Conservation (phyloP, 2,888 invertebrate genomes). For the Hyposoter dolosus region DNA sequence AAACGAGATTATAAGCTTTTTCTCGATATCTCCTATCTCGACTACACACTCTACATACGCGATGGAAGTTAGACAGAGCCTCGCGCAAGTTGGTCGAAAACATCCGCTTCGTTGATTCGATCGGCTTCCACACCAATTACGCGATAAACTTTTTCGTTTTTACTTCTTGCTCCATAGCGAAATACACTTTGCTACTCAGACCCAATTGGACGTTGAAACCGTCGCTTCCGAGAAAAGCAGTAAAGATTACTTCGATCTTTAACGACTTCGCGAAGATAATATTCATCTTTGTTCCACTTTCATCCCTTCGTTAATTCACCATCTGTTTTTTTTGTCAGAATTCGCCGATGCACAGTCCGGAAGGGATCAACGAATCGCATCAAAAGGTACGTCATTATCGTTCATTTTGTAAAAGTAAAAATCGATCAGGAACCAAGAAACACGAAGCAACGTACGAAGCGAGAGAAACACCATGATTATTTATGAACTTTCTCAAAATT, state of each 20-base stretch:
- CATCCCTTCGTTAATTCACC: not conserved
- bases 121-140: slow-evolving; percentile 33
- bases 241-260: slow-evolving; percentile 38
- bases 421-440: not conserved
- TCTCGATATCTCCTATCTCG: slow-evolving; percentile 58
- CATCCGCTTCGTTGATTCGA: slow-evolving; percentile 68
- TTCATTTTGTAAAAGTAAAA: not conserved
- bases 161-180: slow-evolving; percentile 17
- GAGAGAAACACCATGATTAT: too few species aligned
- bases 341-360: slow-evolving; percentile 71
- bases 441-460: not conserved
- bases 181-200: not conserved
- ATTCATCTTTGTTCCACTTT: slow-evolving; percentile 37
- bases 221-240: slow-evolving; percentile 38
- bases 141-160: slow-evolving; percentile 20
- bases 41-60: slow-evolving; percentile 28
- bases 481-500: too few species aligned
- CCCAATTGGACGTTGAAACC: slow-evolving; percentile 33
- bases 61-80: slow-evolving; percentile 31
- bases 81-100: slow-evolving; percentile 66
- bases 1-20: slow-evolving; percentile 64
- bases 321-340: slow-evolving; percentile 69
- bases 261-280: slow-evolving; percentile 35
- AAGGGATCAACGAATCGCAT: slow-evolving; percentile 71
- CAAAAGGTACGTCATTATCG: slow-evolving; percentile 73